Evolutionary conservation across 2,888 invertebrate species (phyloP), one percentile per base, ranked within the genome.

Genomic region (Cyclophora punctaria): DNA sequence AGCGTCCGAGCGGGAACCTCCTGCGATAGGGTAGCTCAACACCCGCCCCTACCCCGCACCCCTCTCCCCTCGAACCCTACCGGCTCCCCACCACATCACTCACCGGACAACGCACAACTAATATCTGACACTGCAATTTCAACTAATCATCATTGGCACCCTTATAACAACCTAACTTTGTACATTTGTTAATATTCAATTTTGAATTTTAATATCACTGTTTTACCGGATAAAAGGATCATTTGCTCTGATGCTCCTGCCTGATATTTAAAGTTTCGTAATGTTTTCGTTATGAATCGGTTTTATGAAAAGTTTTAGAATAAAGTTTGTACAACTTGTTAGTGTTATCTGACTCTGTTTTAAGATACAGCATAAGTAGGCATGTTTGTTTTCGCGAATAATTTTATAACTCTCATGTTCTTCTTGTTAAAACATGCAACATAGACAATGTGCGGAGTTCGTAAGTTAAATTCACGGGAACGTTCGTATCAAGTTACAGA

Each of bases 1-100:
- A 47, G 51, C 47, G 7, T 44, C 47, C 49, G 56, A 53, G 52
- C 52, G 53, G 46, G 56, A 55, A 52, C 49, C 54, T 52, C 46
- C 46, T 46, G 55, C 62, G 54, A 57, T 52, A 61, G 70, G 72
- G 68, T 69, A 66, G 64, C 61, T 43, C 46, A 7, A 4, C 34
- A 4, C 45, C 48, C 48, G 41, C 41, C 33, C 53, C 53, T 52
- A 56, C 51, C 62, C 45, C 56, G 48, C 52, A 52, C 55, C 55
- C 45, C 51, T 35, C 7, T 44, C 46, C 47, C 40, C 53, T 37
- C 44, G 48, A 44, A 45, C 49, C 59, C 53, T 4, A 7, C 33
- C 37, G 48, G 5, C 50, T 46, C 42, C 55, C 51, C 50, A 45
- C 51, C 50, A 7, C 49, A 50, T 48, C 49, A 56, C 53, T 56